Base-by-base conservation (phyloP, 2,888 invertebrate species). In the Lycia hirtaria region DNA sequence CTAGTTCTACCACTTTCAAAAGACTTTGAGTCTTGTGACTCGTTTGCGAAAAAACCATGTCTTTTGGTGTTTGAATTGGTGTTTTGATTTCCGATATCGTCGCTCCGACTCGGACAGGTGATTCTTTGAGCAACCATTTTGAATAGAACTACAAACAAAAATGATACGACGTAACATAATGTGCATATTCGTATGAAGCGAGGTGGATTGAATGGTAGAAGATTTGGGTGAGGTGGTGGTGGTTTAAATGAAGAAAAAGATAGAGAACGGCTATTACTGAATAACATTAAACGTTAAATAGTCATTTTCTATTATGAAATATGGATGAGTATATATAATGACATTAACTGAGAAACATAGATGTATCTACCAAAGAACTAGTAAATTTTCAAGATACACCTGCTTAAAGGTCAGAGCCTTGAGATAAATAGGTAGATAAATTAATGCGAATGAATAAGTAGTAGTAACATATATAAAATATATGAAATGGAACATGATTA, bases 111-210 rank as follows among this genome's bases (percentile, higher is more conserved):
- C 87, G 90, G 87, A 88, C 88, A 85, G 90, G 83, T 87, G 90
- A 87, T 85, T 83, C 87, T 92, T 91, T 87, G 87, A 87, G 91
- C 84, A 88, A 92, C 92, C 92, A 92, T 92, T 92, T 92, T 92
- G 92, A 81, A 91, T 89, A 91, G 89, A 91, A 92, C 92, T 92
- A 92, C 91, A 91, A 92, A 92, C 85, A 92, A 81, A 92, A 92
- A 92, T 87, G 89, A 90, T 83, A 90, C 85, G 92, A 90, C 91
- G 89, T 92, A 90, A 92, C 92, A 87, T 83, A 89, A 88, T 88
- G 90, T 88, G 87, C 85, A 88, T 84, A 85, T 83, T 83, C 73
- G 71, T 87, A 88, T 85, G 69, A 87, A 88, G 89, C 89, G 69
- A 69, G 76, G 74, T 73, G 68, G 61, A 60, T 66, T 60, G 60